Evolutionary conservation across 2,113 vertebrate genomes (phyloP).

Genomic region (Microtus montanus): DNA sequence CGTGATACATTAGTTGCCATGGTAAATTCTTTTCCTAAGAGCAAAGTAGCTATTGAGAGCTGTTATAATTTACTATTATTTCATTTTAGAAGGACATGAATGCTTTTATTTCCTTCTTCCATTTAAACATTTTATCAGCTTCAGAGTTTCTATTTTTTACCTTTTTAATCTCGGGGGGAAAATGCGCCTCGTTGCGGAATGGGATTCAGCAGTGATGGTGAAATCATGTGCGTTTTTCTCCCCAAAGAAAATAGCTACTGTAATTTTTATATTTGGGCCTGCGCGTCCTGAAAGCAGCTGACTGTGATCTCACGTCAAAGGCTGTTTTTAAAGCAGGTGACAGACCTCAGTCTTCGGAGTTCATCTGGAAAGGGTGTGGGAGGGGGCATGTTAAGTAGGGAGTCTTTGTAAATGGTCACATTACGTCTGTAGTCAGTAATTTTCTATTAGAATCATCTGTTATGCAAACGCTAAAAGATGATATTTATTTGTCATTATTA

Average conservation of each 20-base stretch:
- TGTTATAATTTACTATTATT: constrained; percentile 70
- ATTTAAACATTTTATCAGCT: constrained; percentile 1
- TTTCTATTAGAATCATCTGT: neutral
- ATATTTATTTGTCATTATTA: neutral
- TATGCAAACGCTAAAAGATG: constrained; percentile 38
- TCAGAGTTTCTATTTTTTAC: constrained; percentile 45
- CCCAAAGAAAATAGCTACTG: constrained; percentile 21
- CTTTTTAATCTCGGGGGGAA: neutral
- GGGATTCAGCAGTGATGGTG: constrained; percentile 52
- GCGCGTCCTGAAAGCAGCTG: neutral
- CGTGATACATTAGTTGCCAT: constrained; percentile 79
- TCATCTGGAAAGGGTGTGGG: neutral
- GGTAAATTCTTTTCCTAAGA: constrained; percentile 71
- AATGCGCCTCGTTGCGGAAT: neutral
- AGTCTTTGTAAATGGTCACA: neutral
- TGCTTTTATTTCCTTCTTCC: constrained; percentile 50
- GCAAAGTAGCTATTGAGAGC: constrained; percentile 75
- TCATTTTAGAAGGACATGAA: constrained; percentile 73
- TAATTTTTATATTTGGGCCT: constrained; percentile 60
- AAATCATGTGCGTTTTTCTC: neutral
- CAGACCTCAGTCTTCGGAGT: neutral
- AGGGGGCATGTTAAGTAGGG: neutral
- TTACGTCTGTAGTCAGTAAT: neutral
- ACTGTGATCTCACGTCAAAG: neutral
- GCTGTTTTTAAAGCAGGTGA: constrained; percentile 15